Evolutionary conservation across 2,113 vertebrate species (phyloP).

Genomic region (Cisticola juncidis): DNA sequence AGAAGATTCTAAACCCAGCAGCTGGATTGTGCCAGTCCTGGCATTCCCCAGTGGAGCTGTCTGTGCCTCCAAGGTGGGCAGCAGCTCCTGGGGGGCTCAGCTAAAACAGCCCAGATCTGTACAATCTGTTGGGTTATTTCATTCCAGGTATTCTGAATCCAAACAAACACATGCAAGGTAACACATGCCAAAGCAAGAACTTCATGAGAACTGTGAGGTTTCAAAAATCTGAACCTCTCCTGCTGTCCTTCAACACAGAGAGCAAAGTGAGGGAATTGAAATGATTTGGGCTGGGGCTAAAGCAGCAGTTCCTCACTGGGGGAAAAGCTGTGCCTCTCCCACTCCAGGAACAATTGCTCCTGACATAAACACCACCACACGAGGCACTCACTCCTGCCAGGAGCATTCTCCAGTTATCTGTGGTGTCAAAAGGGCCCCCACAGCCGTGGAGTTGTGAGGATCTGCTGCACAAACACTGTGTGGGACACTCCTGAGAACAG

Average conservation of each 20-base stretch:
- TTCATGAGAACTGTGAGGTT: not conserved
- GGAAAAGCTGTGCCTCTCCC: not conserved
- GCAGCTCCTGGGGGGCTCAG: not conserved
- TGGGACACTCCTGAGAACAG: conserved; percentile 35
- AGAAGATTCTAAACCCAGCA: not conserved
- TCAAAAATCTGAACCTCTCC: not conserved
- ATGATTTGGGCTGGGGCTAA: not conserved
- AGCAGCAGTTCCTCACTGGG: not conserved
- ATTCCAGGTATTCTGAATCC: not conserved
- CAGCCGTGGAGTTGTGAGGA: fast-evolving
- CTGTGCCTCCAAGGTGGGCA: not conserved
- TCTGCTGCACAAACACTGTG: not conserved
- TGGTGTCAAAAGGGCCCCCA: not conserved
- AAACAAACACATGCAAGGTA: not conserved
- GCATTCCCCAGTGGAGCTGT: no score
- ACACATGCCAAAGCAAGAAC: not conserved
- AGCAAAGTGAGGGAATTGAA: not conserved
- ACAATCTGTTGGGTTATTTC: not conserved
- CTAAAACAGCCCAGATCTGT: not conserved
- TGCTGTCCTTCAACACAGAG: not conserved
- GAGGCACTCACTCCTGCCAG: not conserved
- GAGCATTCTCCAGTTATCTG: not conserved
- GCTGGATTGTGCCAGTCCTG: not conserved
- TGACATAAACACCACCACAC: not conserved
- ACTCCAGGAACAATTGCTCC: not conserved